Conservation (phyloP, 2,797 vertebrate species). For the Silurus lanzhouensis region DNA sequence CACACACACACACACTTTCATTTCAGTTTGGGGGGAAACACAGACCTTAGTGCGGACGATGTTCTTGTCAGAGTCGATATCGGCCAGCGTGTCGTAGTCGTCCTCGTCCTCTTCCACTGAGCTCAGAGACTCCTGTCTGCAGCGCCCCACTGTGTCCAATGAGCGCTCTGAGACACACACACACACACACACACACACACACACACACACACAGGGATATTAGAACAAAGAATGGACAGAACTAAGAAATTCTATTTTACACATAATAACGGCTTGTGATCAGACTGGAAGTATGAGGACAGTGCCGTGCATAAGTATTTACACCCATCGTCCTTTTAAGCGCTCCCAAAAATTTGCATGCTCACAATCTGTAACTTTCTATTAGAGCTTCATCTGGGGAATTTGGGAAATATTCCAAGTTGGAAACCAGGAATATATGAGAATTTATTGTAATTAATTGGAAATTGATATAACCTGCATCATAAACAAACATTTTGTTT, state of each 20-base stretch:
- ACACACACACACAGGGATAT: background rate
- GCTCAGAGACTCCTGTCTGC: conserved; percentile 90
- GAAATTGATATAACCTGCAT: no score
- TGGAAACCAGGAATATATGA: no score
- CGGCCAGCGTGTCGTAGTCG: conserved; percentile 89
- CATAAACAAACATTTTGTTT: no score
- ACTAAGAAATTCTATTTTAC: background rate
- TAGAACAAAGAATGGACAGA: background rate
- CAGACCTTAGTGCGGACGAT: conserved; percentile 94
- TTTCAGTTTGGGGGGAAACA: no score
- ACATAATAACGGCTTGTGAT: background rate
- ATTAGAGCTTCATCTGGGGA: no score
- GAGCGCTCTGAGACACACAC: conserved; percentile 73
- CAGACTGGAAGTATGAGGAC: background rate
- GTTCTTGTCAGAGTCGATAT: conserved; percentile 94
- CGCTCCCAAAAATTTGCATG: background rate
- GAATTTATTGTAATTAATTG: no score
- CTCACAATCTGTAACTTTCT: no score
- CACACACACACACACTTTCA: no score
- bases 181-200: conserved; percentile 16
- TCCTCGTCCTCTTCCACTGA: conserved; percentile 88
- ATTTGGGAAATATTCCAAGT: no score
- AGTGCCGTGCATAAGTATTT: conserved; percentile 3
- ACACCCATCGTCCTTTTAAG: background rate
- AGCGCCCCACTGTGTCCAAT: conserved; percentile 78